Evolutionary conservation across 2,113 vertebrate genomes (phyloP).

Genomic region (Leptobrachium leishanense): DNA sequence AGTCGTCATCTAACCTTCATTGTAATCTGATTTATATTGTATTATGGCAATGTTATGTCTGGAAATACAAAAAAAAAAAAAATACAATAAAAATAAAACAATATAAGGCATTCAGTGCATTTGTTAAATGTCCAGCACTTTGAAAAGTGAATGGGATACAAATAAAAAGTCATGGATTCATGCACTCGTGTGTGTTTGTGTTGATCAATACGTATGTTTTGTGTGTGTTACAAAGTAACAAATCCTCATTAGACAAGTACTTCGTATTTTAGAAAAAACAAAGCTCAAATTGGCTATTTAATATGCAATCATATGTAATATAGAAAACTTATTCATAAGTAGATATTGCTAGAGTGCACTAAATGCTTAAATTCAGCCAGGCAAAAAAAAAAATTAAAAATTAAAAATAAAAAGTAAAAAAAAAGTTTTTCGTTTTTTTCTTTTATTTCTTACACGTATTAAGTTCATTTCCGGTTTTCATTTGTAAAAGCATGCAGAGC

Average conservation of each 20-base stretch:
- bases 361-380: conserved; percentile 36
- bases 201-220: too few relatives aligned
- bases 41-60: background rate
- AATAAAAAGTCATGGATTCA: too few relatives aligned
- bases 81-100: background rate
- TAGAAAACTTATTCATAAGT: conserved; percentile 19
- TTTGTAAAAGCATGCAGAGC: conserved; percentile 37
- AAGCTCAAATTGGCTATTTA: background rate
- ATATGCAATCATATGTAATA: conserved; percentile 6
- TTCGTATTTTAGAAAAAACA: background rate
- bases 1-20: background rate
- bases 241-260: background rate
- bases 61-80: conserved; percentile 1
- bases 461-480: conserved; percentile 13
- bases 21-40: conserved; percentile 4
- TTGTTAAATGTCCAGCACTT: background rate
- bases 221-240: too few relatives aligned
- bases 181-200: too few relatives aligned
- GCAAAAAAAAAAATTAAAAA: conserved; percentile 8
- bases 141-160: background rate
- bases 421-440: background rate
- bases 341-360: conserved; percentile 38
- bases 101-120: conserved; percentile 1
- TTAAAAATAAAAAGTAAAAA: background rate
- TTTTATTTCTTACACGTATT: conserved; percentile 14